Evolutionary conservation across 2,113 vertebrate species (phyloP), one percentile per base, ranked within the genome.

Genomic region (Macrotis lagotis): DNA sequence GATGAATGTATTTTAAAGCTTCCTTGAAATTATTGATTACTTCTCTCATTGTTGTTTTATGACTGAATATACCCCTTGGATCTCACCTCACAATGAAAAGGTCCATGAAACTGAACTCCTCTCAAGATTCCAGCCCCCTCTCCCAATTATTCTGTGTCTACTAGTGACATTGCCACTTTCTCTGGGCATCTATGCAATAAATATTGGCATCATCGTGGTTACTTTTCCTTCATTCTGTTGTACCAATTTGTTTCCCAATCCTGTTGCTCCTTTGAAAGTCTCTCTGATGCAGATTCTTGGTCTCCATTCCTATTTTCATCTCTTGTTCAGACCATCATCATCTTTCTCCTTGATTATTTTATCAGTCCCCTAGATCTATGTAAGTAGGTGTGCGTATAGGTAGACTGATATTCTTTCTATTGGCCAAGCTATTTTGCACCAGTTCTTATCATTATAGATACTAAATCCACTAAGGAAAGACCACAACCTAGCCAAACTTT

Each of bases 21-120:
- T 95, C 1, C 53, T 37, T 66, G 12, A 66, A 66, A 14, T n/a
- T 74, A 12, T 19, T 31, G 59, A n/a, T 50, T 2, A 7, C 90
- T 90, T 90, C 91, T 88, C 37, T 89, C 92, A 88, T 74, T 53
- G 66, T 25, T 88, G 59, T 44, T 37, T 89, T 24, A 89, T 44
- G 1, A 49, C 92, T 91, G 24, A 44, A 55, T 2, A 74, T 37
- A 55, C 74, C 16, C 10, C 2, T 91, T 51, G 50, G 37, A 12
- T 90, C 26, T 51, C 90, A 92, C 94, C n/a, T 96, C 53, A 91
- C 51, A 94, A n/a, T 50, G 90, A 26, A 25, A 25, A 66, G 92
- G 51, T 74, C 14, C 59, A 31, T n/a, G 14, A 74, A 74, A n/a
- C 11, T 11, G 10, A 59, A 59, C 37, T 37, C 66, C 22, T 74